Evolutionary conservation across 2,888 invertebrate genomes (phyloP), one percentile per base, ranked within the genome.

Genomic region (Amphipoea lucens): DNA sequence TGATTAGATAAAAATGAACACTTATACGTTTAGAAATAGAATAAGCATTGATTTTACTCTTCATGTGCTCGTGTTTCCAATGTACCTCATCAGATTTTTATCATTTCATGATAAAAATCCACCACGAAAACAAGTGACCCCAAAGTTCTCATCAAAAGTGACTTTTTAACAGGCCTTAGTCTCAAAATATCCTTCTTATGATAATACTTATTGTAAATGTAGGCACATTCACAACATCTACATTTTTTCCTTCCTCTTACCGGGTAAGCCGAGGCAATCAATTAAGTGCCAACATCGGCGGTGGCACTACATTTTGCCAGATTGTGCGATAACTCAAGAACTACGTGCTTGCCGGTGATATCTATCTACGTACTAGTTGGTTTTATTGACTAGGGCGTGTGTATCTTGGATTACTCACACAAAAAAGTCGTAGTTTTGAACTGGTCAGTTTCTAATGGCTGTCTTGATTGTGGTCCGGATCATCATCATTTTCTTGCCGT

Each of bases 271-370:
- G 62, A 65, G 77, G 87, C 57, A 63, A 87, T 87, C 87, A 79
- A 86, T 87, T 88, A 88, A 68, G 54, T 60, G 86, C 60, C 63
- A 83, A 54, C 88, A 74, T 86, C 45, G 77, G 48, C 81, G 82
- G 69, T 81, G 69, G 76, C 76, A 85, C 83, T 86, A 78, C 62
- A 79, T 79, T 74, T 73, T 82, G 67, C 79, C 71, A 86, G 88
- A 86, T 88, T 86, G 79, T 68, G 63, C 79, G 70, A 86, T 86
- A 86, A 80, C 83, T 86, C 85, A 87, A 48, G 62, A 85, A 68
- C 76, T 87, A 87, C 88, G 88, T 80, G 88, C 62, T 76, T 65
- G 51, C 29, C 42, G 51, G 71, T 66, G 76, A 69, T 87, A 80
- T n/a, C 36, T 69, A 69, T 66, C 17, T 70, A 51, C 9, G 5